Base-by-base conservation (phyloP, 2,113 vertebrate genomes). In the Microcebus griseorufus region DNA sequence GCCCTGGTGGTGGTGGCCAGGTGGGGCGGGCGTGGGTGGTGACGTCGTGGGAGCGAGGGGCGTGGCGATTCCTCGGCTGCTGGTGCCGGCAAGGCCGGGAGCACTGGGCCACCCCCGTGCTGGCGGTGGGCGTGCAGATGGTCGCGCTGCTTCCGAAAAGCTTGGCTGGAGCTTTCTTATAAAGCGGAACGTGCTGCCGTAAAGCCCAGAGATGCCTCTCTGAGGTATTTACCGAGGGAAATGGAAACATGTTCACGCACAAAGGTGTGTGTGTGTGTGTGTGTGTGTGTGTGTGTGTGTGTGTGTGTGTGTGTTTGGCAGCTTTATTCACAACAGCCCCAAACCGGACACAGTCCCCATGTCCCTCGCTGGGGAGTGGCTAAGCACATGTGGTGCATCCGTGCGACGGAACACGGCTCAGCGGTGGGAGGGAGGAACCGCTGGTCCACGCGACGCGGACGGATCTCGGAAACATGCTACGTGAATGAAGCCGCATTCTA, bases 151-250 rank as follows among this genome's bases (percentile, higher is more conserved):
- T 29, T 67, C 3, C 2, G 93, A 45, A 78, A 32, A 64, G 53
- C 0, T 6, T 20, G n/a, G n/a, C 16, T 12, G 60, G 60, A 27
- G 60, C 23, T 62, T 95, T 83, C 70, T 70, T 62, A 29, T 1
- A 37, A 42, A 73, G 37, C 0, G 0, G 60, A 60, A 23, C 11
- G 0, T 14, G 4, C 16, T 22, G 0, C 39, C 34, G 0, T n/a
- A 32, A 1, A 0, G 22, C n/a, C 25, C 51, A 0, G 13, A 18
- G 29, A 0, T 23, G 14, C 1, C 22, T 78, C 51, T 17, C 42
- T 37, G 9, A 0, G 48, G 25, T 39, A 4, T 78, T 62, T 67
- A 32, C 60, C 34, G 18, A 27, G 64, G 69, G 72, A 72, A 45
- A 25, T 17, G 55, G 81, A 42, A 72, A n/a, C 72, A 11, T 2